Evolutionary conservation across 2,888 invertebrate species (phyloP), one percentile per base, ranked within the genome.

Genomic region (Polydrusus pterygomalis): DNA sequence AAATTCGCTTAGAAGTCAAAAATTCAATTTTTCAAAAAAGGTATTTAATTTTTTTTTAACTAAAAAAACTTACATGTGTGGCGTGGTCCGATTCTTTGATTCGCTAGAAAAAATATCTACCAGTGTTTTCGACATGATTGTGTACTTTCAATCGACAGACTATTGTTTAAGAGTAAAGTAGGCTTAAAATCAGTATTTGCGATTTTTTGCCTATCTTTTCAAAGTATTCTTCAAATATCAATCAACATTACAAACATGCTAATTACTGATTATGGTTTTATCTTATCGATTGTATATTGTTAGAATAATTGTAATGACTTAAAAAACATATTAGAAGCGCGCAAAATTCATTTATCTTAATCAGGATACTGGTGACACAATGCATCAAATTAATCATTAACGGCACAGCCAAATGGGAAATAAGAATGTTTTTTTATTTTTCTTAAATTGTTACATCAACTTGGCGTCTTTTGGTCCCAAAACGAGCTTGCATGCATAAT

Each of bases 61-160:
- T 15, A 7, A 51, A 51, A 20, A 43, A 40, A 62, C 75, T 75
- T 63, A 75, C 75, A 75, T 70, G 43, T 75, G 75, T 8, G 75
- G 70, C 11, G 20, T 49, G 15, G 40, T 15, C 2, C 70, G 65
- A 11, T 70, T 60, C 30, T 70, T 58, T 11, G 51, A 25, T n/a
- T 75, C 75, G 8, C 20, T 54, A 10, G 65, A 51, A 40, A 75
- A 75, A 58, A 75, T 56, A 40, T 75, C 70, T 49, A 75, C 65
- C 40, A 75, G 15, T 9, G 64, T 58, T 47, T 64, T 70, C 10
- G 75, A 64, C 75, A 75, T 75, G 20, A 45, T 74, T n/a, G n/a
- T 5, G 43, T 43, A 54, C 51, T 54, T 18, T 54, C 25, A 63
- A 63, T 45, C 25, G 45, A 25, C n/a, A 17, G 45, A 2, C 63